A percentile compares a stretch with the other conserved stretches of the same genome.
Evolutionary conservation across 92 coral and sea anemone species (phyloP).

Genomic region (Palythoa heliodiscus): DNA sequence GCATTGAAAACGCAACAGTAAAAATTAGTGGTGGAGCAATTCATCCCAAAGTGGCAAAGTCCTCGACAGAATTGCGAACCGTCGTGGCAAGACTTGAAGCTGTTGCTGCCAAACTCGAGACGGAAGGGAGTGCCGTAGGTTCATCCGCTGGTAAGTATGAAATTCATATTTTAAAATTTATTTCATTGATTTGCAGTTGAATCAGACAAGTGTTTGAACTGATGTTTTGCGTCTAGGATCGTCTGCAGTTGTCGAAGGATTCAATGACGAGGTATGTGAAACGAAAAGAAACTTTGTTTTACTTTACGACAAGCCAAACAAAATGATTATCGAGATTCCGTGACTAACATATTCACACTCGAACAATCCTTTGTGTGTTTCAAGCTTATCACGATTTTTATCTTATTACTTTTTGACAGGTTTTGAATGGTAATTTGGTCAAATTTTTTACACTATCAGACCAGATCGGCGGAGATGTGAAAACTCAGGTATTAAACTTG

Average conservation of each 20-base stretch:
- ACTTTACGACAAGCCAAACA: neutral
- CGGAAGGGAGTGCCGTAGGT: conserved; percentile 29
- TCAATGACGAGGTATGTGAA: conserved; percentile 22
- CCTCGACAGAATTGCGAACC: conserved; percentile 42
- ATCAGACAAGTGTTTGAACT: neutral
- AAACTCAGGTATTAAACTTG: conserved; percentile 50
- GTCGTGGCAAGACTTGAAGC: conserved; percentile 58
- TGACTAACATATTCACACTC: conserved; percentile 1
- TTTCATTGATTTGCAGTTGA: neutral
- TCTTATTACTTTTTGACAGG: conserved; percentile 34
- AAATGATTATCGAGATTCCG: neutral
- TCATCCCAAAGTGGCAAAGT: conserved; percentile 22
- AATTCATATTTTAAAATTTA: neutral
- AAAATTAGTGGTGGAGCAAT: conserved; percentile 32
- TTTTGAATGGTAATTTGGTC: conserved; percentile 60
- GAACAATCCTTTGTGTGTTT: neutral
- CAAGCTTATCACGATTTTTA: neutral
- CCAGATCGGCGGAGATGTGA: conserved; percentile 72
- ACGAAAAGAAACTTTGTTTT: neutral
- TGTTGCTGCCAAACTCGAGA: conserved; percentile 53
- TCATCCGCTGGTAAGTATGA: conserved; percentile 15
- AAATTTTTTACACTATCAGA: conserved; percentile 62
- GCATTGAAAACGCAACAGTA: conserved; percentile 40
- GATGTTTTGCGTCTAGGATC: conserved; percentile 14
- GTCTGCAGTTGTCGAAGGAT: conserved; percentile 25